Conservation (phyloP, 2,888 invertebrate species). For the Hirtodrosophila cameraria region DNA sequence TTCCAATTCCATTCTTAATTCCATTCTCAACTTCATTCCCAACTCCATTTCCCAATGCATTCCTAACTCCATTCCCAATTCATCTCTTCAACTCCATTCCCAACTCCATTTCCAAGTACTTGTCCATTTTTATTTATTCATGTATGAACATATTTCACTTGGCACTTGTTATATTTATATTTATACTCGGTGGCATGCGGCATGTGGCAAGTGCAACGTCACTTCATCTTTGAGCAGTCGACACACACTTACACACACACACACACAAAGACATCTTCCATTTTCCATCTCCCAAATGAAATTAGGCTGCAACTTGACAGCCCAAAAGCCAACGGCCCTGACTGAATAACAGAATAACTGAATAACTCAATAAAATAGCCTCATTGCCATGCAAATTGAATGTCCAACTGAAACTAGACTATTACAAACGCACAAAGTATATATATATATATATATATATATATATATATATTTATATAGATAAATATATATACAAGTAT, state of each 20-base stretch:
- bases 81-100: neutral
- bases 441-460: neutral
- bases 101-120: slow-evolving; percentile 3
- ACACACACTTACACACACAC: neutral
- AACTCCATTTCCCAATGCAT: slow-evolving; percentile 6
- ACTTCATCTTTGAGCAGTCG: slow-evolving; percentile 63
- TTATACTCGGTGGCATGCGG: slow-evolving; percentile 63
- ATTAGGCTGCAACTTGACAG: slow-evolving; percentile 45
- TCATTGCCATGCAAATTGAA: slow-evolving; percentile 62
- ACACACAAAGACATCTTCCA: slow-evolving; percentile 1
- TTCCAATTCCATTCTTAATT: no score
- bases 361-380: slow-evolving; percentile 57
- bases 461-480: neutral
- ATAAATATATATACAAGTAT: no score
- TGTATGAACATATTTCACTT: slow-evolving; percentile 76
- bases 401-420: slow-evolving; percentile 27
- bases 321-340: slow-evolving; percentile 12
- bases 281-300: slow-evolving; percentile 48
- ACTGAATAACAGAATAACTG: slow-evolving; percentile 41
- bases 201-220: slow-evolving; percentile 54
- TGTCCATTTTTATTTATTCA: slow-evolving; percentile 55
- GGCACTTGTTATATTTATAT: slow-evolving; percentile 79
- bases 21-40: slow-evolving; percentile 1
- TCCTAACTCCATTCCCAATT: slow-evolving; percentile 1
- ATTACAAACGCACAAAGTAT: neutral